phyloP scores from a whole-genome alignment of 2,888 invertebrate genomes.

The Cheilosia impressa region DNA sequence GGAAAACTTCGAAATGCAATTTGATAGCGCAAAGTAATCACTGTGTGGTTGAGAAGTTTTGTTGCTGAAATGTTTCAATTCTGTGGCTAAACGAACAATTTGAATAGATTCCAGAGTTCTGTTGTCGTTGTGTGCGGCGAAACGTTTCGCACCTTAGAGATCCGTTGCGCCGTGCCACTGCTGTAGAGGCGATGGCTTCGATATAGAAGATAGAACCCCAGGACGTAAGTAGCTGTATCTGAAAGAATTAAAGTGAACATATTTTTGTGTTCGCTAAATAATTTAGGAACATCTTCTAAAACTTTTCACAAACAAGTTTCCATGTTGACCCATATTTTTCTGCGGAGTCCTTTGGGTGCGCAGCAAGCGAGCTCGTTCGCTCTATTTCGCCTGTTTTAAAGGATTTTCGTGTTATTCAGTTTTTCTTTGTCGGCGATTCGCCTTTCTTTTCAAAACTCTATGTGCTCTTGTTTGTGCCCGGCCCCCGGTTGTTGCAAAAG shows the following conservation, averaged over 20 bases:
- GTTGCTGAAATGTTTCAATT: slow-evolving; percentile 68
- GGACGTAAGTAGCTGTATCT: slow-evolving; percentile 1
- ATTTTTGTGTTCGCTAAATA: slow-evolving; percentile 26
- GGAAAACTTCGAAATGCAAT: slow-evolving; percentile 71
- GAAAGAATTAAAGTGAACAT: slow-evolving; percentile 41
- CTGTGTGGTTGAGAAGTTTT: slow-evolving; percentile 66
- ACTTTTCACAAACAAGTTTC: slow-evolving; percentile 42
- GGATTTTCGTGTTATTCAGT: slow-evolving; percentile 49
- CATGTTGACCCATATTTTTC: slow-evolving; percentile 40
- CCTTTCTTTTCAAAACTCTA: slow-evolving; percentile 17
- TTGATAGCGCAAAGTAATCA: slow-evolving; percentile 73
- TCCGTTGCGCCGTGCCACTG: neutral
- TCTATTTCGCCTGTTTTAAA: slow-evolving; percentile 34
- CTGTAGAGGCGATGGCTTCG: neutral
- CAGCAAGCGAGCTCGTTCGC: neutral
- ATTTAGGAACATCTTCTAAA: slow-evolving; percentile 30
- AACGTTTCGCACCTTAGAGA: slow-evolving; percentile 47
- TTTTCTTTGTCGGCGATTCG: slow-evolving; percentile 25
- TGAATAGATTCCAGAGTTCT: slow-evolving; percentile 61
- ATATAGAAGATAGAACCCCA: neutral
- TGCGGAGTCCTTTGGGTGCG: slow-evolving; percentile 28
- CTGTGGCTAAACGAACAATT: slow-evolving; percentile 59
- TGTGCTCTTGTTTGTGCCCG: neutral
- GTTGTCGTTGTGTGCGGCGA: slow-evolving; percentile 34
- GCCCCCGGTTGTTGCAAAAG: slow-evolving; percentile 51